A percentile compares a stretch with the other conserved stretches of the same genome.
These are phyloP conservation scores for Mesoclemmys tuberculata DNA, from an alignment of 2,113 vertebrate genomes.

Conservation along the genomic window DNA sequence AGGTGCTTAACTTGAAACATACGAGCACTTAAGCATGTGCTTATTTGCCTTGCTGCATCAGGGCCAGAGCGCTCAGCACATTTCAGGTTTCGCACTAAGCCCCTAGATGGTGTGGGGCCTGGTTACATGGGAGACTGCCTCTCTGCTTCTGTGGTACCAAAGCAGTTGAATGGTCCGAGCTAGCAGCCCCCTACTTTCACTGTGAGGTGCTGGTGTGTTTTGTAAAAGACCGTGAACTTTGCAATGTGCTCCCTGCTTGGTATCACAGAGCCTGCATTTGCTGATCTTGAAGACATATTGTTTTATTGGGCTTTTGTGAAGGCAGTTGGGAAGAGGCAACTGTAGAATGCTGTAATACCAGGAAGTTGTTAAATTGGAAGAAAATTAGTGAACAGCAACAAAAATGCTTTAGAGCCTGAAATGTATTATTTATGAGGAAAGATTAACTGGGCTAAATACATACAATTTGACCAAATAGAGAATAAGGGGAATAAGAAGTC, in stretches of 20 bases:
- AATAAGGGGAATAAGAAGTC: background rate
- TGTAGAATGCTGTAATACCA: background rate
- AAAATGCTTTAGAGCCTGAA: background rate
- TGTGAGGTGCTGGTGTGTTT: background rate
- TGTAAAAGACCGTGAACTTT: background rate
- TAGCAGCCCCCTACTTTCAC: background rate
- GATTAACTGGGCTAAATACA: background rate
- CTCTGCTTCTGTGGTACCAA: background rate
- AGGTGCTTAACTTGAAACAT: background rate
- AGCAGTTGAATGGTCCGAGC: rapidly evolving
- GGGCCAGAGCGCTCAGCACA: background rate
- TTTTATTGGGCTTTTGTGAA: background rate
- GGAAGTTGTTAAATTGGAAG: background rate
- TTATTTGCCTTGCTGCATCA: background rate
- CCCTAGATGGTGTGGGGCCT: background rate
- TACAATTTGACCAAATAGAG: background rate
- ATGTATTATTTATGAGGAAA: background rate
- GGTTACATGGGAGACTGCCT: background rate
- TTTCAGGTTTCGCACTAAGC: background rate
- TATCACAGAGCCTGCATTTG: background rate
- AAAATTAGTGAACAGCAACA: background rate
- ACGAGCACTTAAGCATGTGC: background rate
- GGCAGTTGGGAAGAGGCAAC: background rate
- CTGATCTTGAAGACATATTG: rapidly evolving
- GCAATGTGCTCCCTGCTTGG: background rate